Percentiles rank a stretch among this genome's conserved stretches.
Conservation (phyloP, 2,113 vertebrate genomes). For the Limanda limanda region DNA sequence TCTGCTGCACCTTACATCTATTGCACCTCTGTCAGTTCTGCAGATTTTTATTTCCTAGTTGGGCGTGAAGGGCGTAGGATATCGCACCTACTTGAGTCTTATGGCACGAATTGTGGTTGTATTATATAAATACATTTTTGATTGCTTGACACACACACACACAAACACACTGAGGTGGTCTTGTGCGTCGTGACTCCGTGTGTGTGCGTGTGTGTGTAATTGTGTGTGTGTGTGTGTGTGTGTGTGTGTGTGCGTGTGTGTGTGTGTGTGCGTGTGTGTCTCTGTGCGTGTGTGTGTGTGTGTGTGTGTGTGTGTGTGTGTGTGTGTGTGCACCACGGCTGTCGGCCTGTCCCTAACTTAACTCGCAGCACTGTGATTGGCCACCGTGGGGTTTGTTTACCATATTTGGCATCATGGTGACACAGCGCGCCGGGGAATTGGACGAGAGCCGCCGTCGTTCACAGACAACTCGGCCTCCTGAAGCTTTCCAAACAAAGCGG, state of each 20-base stretch:
- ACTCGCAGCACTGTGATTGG: slow-evolving; percentile 83
- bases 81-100: no score
- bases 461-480: slow-evolving; percentile 74
- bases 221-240: neutral
- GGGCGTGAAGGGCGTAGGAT: no score
- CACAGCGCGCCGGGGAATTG: slow-evolving; percentile 81
- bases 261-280: no score
- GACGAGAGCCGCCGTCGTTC: slow-evolving; percentile 82
- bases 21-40: no score
- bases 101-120: no score
- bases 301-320: neutral
- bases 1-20: no score
- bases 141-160: neutral
- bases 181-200: no score
- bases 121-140: no score
- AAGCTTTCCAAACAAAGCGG: slow-evolving; percentile 87
- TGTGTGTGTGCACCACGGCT: slow-evolving; percentile 12
- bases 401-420: slow-evolving; percentile 92
- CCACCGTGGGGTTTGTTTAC: slow-evolving; percentile 86
- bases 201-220: no score
- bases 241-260: slow-evolving; percentile 17
- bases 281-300: no score
- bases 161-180: neutral
- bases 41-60: no score
- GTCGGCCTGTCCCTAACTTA: slow-evolving; percentile 46